Evolutionary conservation across 2,113 vertebrate species (phyloP), one percentile per base, ranked within the genome.

Genomic region (Redunca redunca): DNA sequence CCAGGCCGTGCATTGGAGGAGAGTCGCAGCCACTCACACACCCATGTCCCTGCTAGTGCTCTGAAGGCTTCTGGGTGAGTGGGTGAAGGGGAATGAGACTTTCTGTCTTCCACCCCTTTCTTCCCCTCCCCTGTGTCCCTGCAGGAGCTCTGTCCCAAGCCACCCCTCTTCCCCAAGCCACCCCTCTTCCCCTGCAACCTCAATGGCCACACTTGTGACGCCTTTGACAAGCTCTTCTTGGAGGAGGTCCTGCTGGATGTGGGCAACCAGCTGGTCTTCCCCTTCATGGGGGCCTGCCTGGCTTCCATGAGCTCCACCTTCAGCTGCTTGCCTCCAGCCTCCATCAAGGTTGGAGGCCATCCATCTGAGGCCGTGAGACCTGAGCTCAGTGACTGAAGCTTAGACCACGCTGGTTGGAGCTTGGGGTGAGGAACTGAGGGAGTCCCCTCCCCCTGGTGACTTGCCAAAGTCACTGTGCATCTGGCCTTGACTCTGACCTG

Each of bases 181-280:
- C 81, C 58, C 2, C 60, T 92, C 4, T 96, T 87, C 95, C 97
- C 90, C 97, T 98, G 97, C 93, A 98, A 96, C 74, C 97, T 99
- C 2, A 36, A 89, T 28, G 97, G 98, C 3, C 98, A 98, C 4
- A 94, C 26, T 0, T 98, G 97, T 0, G 94, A 19, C 0, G 1
- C 60, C 0, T 91, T 96, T 11, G 98, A 99, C 62, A 40, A 6
- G 33, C 95, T 99, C 1, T 98, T 88, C 0, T 16, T 8, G 7
- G 97, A 98, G 0, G 83, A 98, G 36, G 77, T 98, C 87, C 14
- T 62, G 88, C 97, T 99, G 74, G 96, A 97, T 0, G n/a, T 98
- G 0, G 98, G 98, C 0, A 97, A 98, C 93, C 99, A 98, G 98
- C 97, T 99, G 26, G 0, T 88, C 64, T 95, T 91, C 52, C 90